Evolutionary conservation across 2,888 invertebrate genomes (phyloP).

Genomic region (Drosophila mercatorum): DNA sequence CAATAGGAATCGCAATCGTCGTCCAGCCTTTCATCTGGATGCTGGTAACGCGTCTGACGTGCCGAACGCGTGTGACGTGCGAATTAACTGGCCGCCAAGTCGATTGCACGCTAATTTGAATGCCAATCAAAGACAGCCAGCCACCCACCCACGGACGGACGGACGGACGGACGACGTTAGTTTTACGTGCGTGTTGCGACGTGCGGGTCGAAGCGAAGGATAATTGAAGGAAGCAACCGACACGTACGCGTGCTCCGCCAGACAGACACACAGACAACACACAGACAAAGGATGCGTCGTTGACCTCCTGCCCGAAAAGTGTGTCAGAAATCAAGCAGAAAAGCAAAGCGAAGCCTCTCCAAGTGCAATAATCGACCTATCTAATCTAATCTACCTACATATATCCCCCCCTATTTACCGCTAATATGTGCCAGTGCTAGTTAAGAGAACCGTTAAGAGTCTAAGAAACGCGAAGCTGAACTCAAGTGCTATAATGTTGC

Average conservation of each 20-base stretch:
- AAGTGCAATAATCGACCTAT: constrained; percentile 32
- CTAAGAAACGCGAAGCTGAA: not conserved
- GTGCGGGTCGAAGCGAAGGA: constrained; percentile 60
- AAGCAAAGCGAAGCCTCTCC: not conserved
- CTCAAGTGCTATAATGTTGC: constrained; percentile 87
- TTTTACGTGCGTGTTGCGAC: constrained; percentile 46
- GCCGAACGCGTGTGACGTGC: constrained; percentile 67
- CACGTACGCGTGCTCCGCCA: constrained; percentile 71
- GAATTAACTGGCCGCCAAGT: constrained; percentile 70
- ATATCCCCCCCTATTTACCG: not conserved
- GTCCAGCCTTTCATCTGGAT: constrained; percentile 31
- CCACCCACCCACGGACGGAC: not conserved
- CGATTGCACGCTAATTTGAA: constrained; percentile 77
- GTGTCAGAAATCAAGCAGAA: constrained; percentile 46
- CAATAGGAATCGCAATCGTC: constrained; percentile 8
- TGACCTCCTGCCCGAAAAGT: constrained; percentile 55
- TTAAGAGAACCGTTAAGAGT: constrained; percentile 4
- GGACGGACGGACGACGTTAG: constrained; percentile 30
- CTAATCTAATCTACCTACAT: too few relatives aligned
- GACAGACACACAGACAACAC: constrained; percentile 26
- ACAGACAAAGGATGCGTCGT: constrained; percentile 57
- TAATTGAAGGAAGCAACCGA: constrained; percentile 70
- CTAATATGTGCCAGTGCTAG: constrained; percentile 59
- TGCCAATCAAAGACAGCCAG: constrained; percentile 63
- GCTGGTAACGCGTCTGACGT: constrained; percentile 70